These are phyloP conservation scores for Eulacestoma nigropectus DNA, from an alignment of 2,113 vertebrate genomes.

Conservation along the genomic window DNA sequence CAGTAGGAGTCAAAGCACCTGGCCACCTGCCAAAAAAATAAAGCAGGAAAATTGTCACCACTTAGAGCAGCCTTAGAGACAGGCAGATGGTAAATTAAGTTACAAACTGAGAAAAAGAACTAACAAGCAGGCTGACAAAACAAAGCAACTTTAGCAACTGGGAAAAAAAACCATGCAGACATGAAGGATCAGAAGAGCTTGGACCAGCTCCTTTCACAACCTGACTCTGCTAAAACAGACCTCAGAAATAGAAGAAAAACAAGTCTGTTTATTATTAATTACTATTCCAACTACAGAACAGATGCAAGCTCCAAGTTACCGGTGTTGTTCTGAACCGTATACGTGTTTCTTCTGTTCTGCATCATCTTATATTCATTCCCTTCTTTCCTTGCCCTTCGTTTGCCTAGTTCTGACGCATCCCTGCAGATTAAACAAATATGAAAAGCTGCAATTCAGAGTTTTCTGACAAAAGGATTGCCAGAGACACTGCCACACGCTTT, in stretches of 20 bases:
- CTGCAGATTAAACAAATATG: conserved; percentile 68
- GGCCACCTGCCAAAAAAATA: conserved; percentile 44
- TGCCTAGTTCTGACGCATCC: conserved; percentile 78
- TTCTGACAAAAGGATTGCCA: neutral
- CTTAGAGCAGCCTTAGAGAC: neutral
- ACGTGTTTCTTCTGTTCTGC: conserved; percentile 83
- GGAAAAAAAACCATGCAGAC: neutral
- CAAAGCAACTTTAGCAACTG: conserved; percentile 33
- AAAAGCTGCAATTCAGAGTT: conserved; percentile 2
- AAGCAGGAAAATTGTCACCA: conserved; percentile 47
- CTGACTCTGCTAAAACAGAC: neutral
- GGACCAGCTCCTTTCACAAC: neutral
- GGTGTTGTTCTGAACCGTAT: conserved; percentile 81
- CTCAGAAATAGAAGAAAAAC: neutral
- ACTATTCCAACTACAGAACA: neutral
- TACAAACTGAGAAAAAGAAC: conserved; percentile 38
- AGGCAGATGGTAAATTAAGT: conserved; percentile 64
- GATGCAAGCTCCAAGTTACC: conserved; percentile 70
- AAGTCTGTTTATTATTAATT: neutral
- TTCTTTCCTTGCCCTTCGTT: conserved; percentile 82
- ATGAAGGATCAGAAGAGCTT: neutral
- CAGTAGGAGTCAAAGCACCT: conserved; percentile 44
- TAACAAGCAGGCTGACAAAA: conserved; percentile 21
- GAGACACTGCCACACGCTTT: neutral
- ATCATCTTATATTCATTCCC: conserved; percentile 89